Conservation (phyloP, 2,888 invertebrate species). For the Lochmaea capreae region DNA sequence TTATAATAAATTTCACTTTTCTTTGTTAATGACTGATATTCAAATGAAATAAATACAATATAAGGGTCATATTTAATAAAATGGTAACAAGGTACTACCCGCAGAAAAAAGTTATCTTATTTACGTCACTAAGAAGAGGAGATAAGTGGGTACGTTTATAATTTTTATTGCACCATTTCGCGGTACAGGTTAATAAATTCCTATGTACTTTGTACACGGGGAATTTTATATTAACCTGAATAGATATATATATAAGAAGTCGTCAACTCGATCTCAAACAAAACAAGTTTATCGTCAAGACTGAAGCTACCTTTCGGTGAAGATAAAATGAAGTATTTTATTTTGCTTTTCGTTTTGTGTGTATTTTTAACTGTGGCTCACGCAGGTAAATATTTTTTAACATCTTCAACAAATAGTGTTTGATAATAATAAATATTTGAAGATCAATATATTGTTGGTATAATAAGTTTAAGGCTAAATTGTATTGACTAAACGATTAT, state of each 20-base stretch:
- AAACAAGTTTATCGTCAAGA: not conserved
- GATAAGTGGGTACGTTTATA: too few relatives aligned
- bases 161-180: not conserved
- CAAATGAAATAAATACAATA: too few relatives aligned
- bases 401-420: not conserved
- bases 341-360: slow-evolving; percentile 1
- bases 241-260: not conserved
- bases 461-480: too few relatives aligned
- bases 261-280: not conserved
- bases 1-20: too few relatives aligned
- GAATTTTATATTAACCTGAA: not conserved
- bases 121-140: too few relatives aligned
- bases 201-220: not conserved
- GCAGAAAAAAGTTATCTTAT: too few relatives aligned
- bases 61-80: too few relatives aligned
- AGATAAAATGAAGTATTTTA: slow-evolving; percentile 6
- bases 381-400: slow-evolving; percentile 10
- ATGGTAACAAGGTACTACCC: too few relatives aligned
- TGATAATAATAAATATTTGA: not conserved
- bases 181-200: not conserved
- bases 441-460: too few relatives aligned
- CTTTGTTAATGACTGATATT: too few relatives aligned
- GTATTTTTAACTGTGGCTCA: not conserved
- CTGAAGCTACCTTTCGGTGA: not conserved
- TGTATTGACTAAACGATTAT: too few relatives aligned